Evolutionary conservation across 1,140 invertebrate species (phyloP).

Genomic region (Hylaeus anthracinus): DNA sequence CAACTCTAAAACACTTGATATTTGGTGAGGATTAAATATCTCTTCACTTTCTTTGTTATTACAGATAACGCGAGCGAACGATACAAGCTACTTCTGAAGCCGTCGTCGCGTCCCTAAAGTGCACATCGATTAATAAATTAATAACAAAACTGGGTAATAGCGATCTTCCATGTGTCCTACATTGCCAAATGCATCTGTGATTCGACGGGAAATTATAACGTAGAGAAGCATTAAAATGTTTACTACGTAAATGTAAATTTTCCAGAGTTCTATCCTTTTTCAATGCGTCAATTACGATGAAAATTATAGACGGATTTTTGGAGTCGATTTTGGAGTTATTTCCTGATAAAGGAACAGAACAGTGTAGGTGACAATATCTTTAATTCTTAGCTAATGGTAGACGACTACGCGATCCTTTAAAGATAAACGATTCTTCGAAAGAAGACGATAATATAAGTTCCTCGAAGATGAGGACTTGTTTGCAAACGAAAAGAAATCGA

Average conservation of each 20-base stretch:
- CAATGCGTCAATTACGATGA: neutral
- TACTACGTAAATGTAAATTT: neutral
- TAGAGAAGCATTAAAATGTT: neutral
- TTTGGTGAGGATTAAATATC: no score
- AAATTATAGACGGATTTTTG: neutral
- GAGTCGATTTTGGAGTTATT: neutral
- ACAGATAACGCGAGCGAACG: conserved; percentile 68
- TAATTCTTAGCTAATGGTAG: neutral
- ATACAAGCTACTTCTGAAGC: conserved; percentile 71
- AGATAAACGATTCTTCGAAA: neutral
- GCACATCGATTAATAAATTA: neutral
- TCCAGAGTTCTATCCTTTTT: neutral
- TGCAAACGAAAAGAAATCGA: neutral
- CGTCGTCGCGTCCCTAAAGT: conserved; percentile 41
- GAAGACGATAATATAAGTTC: neutral
- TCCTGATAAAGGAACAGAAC: neutral
- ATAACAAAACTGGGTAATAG: neutral
- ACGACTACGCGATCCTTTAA: neutral
- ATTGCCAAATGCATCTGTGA: conserved; percentile 41
- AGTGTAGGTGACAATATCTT: neutral
- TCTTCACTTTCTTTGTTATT: conserved; percentile 40
- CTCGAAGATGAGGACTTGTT: neutral
- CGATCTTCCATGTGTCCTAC: neutral
- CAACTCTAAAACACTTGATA: no score
- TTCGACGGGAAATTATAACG: neutral